Base-by-base conservation (phyloP, 2,797 vertebrate species). In the Sus cebifrons region DNA sequence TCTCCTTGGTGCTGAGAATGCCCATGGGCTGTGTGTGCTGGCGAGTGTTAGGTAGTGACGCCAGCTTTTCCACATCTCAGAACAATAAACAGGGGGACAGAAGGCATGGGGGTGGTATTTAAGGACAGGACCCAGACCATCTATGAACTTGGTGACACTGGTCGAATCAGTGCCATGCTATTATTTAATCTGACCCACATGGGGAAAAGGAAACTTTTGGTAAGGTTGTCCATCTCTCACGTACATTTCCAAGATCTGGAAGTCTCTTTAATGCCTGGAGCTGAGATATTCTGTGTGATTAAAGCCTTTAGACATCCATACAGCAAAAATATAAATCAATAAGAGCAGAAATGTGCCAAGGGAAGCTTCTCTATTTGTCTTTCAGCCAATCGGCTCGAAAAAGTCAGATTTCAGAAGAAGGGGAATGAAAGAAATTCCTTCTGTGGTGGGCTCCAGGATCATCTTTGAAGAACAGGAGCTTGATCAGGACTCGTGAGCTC, bases 11-110 rank as follows among this genome's bases (percentile, higher is more conserved):
- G 27, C 82, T 27, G n/a, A 85, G 84, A 71, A 73, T 40, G 56
- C 64, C 87, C 27, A 1, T 0, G 2, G 25, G 79, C 36, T 94
- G n/a, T 91, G 40, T n/a, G 4, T 62, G 9, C 40, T 32, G 25
- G 77, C 62, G 23, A 44, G 18, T 65, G 20, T 79, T 25, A 65
- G 70, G 27, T 4, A 23, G 60, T 65, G 54, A 78, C 0, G 0
- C 27, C 77, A 82, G 54, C 60, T 75, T 83, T 79, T 90, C 74
- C 49, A 81, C 2, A 14, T 68, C 36, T 52, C 14, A 86, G 73
- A 95, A 95, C 54, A 92, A 84, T 58, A 92, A 96, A 92, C 11
- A 82, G 67, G 20, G 73, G 70, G 52, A 70, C 32, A 81, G 56
- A 79, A 92, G 36, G 18, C 20, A 73, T 15, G 82, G 16, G 3